A percentile compares a stretch with the other conserved stretches of the same genome.
These are phyloP conservation scores for Heptranchias perlo DNA, from an alignment of 2,113 vertebrate genomes.

Conservation along the genomic window DNA sequence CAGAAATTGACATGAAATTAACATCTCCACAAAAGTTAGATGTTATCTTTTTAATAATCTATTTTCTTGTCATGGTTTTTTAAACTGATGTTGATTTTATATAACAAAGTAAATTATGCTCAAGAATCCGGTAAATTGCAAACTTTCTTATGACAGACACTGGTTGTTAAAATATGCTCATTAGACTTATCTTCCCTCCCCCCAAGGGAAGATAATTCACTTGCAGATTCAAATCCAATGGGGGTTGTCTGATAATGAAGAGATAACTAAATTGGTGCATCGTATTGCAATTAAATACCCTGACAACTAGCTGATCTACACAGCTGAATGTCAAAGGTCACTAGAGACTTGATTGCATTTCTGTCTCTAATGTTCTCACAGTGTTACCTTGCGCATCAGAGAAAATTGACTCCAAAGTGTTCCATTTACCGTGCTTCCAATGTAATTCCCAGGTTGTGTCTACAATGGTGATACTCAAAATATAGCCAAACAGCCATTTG, in stretches of 20 bases:
- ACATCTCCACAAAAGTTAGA: neutral
- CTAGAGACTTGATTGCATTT: neutral
- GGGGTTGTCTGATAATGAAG: constrained; percentile 10
- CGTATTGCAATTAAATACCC: neutral
- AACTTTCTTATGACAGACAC: neutral
- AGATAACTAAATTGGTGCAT: neutral
- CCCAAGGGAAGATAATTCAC: neutral
- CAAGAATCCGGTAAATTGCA: neutral
- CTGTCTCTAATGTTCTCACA: neutral
- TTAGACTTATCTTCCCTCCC: neutral
- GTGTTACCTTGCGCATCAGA: neutral
- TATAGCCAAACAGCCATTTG: neutral
- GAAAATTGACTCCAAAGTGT: neutral
- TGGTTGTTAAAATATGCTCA: constrained; percentile 6
- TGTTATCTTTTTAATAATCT: neutral
- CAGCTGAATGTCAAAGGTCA: constrained; percentile 1
- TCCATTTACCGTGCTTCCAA: neutral
- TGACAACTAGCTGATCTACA: neutral
- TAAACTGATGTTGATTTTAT: neutral
- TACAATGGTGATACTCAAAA: neutral
- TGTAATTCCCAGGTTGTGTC: neutral
- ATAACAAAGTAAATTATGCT: neutral
- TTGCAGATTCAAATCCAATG: neutral
- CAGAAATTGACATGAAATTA: neutral
- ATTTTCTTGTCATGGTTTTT: neutral